phyloP scores from a whole-genome alignment of 2,113 vertebrate genomes.

The Holacanthus passer region DNA sequence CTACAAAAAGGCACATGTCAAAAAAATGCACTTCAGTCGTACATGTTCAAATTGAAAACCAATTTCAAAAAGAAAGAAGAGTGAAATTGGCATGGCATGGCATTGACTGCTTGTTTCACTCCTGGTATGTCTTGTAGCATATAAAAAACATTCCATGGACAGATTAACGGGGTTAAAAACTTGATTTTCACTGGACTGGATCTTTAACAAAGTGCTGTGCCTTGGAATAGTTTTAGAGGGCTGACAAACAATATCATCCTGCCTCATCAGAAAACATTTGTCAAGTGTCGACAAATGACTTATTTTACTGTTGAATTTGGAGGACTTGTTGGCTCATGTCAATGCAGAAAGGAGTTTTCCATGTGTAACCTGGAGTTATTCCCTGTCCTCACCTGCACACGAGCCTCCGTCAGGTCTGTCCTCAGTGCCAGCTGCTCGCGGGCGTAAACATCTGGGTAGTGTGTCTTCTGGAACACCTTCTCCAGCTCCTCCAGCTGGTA shows the following conservation, averaged over 20 bases:
- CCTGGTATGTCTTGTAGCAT: no score
- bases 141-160: no score
- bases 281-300: not conserved
- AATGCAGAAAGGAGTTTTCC: not conserved
- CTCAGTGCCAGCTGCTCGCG: conserved; percentile 97
- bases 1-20: no score
- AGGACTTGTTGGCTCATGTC: not conserved
- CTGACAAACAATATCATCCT: not conserved
- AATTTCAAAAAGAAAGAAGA: no score
- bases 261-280: not conserved
- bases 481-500: conserved; percentile 98
- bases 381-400: conserved; percentile 89
- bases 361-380: not conserved
- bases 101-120: no score
- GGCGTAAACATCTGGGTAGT: conserved; percentile 96
- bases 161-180: no score
- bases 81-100: no score
- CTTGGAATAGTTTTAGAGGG: not conserved
- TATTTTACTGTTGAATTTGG: not conserved
- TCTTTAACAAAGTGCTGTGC: no score
- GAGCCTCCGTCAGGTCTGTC: conserved; percentile 96
- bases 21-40: no score
- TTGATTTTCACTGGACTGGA: no score
- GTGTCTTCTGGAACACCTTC: conserved; percentile 98
- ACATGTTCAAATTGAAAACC: no score